These are phyloP conservation scores for Centropus unirufus DNA, from an alignment of 2,113 vertebrate species.

Conservation along the genomic window DNA sequence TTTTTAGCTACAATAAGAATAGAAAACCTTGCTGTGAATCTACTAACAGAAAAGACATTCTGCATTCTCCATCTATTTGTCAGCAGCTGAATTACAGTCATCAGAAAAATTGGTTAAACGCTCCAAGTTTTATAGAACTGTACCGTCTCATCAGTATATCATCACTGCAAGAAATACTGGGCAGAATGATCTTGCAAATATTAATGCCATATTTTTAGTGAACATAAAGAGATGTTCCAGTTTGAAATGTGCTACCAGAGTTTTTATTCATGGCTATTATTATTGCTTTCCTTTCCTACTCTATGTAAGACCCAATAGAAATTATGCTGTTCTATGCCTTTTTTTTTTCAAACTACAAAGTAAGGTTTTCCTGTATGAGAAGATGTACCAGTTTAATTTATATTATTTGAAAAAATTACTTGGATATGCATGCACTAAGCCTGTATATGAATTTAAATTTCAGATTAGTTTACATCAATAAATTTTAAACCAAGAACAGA, in stretches of 20 bases:
- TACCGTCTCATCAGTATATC: background rate
- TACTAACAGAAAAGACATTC: background rate
- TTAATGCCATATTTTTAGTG: constrained; percentile 55
- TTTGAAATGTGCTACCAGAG: background rate
- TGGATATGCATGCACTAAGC: background rate
- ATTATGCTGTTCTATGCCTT: background rate
- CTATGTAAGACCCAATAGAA: background rate
- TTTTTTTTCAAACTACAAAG: background rate
- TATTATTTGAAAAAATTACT: background rate
- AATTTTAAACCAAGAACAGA: background rate
- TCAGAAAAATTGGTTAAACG: constrained; percentile 11
- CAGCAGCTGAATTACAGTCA: background rate
- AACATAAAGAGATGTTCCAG: background rate
- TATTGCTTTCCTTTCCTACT: background rate
- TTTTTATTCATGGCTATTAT: constrained; percentile 36
- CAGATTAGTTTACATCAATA: background rate
- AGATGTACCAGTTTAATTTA: background rate
- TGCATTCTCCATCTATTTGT: background rate
- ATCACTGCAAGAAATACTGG: constrained; percentile 8
- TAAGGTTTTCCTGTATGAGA: background rate
- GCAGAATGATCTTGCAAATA: constrained; percentile 8
- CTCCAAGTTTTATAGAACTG: background rate
- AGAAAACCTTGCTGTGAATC: background rate
- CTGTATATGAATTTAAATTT: background rate
- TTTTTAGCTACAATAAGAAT: background rate